Evolutionary conservation across 2,888 invertebrate genomes (phyloP).

Genomic region (Conops quadrifasciatus): DNA sequence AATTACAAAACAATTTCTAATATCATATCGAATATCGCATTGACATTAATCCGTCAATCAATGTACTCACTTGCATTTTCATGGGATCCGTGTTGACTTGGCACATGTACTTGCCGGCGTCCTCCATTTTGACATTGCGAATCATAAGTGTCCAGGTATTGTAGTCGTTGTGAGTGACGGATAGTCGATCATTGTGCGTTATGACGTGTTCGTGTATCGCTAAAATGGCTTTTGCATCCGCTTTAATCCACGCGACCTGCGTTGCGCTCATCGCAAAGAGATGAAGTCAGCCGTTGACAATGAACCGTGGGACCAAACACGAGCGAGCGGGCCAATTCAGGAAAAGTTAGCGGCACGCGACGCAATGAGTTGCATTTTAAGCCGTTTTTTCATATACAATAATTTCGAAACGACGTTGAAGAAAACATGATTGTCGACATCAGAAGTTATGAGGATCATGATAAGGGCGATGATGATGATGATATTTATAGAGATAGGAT

Average conservation of each 20-base stretch:
- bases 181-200: constrained; percentile 88
- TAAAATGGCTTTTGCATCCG: constrained; percentile 90
- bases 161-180: constrained; percentile 90
- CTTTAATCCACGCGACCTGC: constrained; percentile 94
- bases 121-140: constrained; percentile 83
- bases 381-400: constrained; percentile 39
- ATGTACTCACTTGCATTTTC: constrained; percentile 84
- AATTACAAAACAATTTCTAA: too few relatives aligned
- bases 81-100: constrained; percentile 94
- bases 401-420: constrained; percentile 36
- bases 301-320: constrained; percentile 36
- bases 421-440: constrained; percentile 35
- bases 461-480: constrained; percentile 13
- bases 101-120: constrained; percentile 92
- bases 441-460: not conserved
- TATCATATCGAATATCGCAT: too few relatives aligned
- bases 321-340: too few relatives aligned
- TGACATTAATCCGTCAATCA: not conserved
- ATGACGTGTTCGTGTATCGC: constrained; percentile 94
- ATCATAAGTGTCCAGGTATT: constrained; percentile 94
- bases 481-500: constrained; percentile 17
- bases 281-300: constrained; percentile 25
- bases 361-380: constrained; percentile 52
- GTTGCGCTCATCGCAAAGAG: constrained; percentile 5
- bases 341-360: too few relatives aligned